Evolutionary conservation across 2,113 vertebrate species (phyloP).

Genomic region (Elachura formosa): DNA sequence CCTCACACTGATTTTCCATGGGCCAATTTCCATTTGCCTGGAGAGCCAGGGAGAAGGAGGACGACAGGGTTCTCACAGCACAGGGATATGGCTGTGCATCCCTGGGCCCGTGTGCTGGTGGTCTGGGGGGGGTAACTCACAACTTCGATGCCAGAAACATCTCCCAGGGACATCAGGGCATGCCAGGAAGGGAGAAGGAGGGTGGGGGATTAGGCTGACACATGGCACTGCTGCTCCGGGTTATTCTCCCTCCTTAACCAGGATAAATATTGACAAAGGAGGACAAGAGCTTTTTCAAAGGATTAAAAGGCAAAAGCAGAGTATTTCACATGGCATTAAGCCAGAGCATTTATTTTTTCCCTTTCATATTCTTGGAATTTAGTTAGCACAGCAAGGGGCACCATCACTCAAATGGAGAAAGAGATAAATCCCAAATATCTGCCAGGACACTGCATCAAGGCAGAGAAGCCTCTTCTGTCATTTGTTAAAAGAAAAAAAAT

Average conservation of each 20-base stretch:
- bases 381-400: neutral
- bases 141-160: neutral
- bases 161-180: neutral
- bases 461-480: neutral
- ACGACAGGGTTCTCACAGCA: neutral
- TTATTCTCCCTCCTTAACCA: neutral
- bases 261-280: neutral
- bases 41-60: neutral
- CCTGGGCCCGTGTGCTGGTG: rapidly evolving
- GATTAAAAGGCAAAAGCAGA: neutral
- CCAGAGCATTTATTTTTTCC: neutral
- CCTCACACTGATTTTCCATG: neutral
- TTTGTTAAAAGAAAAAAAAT: neutral
- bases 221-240: neutral
- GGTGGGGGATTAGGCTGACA: neutral
- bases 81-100: rapidly evolving
- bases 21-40: neutral
- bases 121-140: neutral
- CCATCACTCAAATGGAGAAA: rapidly evolving
- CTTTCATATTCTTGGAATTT: neutral
- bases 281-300: neutral
- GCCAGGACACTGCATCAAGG: neutral
- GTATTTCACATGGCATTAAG: neutral
- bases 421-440: neutral
- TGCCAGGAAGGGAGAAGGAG: neutral